Evolutionary conservation across 2,797 vertebrate genomes (phyloP).

Genomic region (Gila robusta): DNA sequence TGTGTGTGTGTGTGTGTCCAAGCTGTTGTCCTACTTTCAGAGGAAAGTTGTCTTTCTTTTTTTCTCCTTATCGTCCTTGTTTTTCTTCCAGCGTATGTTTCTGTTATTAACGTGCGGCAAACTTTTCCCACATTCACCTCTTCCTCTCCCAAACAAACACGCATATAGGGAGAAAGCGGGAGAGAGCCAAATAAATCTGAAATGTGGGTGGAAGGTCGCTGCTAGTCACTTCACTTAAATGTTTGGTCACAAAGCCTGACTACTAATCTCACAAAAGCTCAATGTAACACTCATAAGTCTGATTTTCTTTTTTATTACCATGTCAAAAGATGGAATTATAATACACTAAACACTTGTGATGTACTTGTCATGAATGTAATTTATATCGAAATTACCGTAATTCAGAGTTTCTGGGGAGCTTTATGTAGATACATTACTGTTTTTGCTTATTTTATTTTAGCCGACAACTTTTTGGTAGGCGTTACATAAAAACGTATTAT

Average conservation of each 20-base stretch:
- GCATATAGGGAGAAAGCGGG: background rate
- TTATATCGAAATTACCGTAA: background rate
- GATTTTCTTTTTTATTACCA: background rate
- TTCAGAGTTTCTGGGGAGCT: background rate
- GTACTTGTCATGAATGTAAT: background rate
- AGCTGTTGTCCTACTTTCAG: conserved; percentile 55
- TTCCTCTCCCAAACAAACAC: conserved; percentile 34
- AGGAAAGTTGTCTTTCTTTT: conserved; percentile 56
- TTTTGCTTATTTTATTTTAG: background rate
- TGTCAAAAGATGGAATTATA: background rate
- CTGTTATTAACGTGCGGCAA: conserved; percentile 13
- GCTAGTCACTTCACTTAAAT: conserved; percentile 51
- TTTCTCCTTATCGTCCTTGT: background rate
- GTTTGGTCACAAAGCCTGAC: conserved; percentile 40
- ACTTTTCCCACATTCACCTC: conserved; percentile 49
- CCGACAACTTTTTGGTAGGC: background rate
- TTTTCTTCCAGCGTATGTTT: conserved; percentile 16
- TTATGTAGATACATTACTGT: background rate
- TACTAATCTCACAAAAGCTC: conserved; percentile 10
- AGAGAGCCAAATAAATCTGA: conserved; percentile 39
- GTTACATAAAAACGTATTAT: background rate
- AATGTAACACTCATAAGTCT: background rate
- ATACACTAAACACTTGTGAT: background rate
- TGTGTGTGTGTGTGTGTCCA: conserved; percentile 35
- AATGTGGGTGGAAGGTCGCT: conserved; percentile 55